Evolutionary conservation across 2,888 invertebrate genomes (phyloP), one percentile per base, ranked within the genome.

Genomic region (Ceriagrion tenellum): DNA sequence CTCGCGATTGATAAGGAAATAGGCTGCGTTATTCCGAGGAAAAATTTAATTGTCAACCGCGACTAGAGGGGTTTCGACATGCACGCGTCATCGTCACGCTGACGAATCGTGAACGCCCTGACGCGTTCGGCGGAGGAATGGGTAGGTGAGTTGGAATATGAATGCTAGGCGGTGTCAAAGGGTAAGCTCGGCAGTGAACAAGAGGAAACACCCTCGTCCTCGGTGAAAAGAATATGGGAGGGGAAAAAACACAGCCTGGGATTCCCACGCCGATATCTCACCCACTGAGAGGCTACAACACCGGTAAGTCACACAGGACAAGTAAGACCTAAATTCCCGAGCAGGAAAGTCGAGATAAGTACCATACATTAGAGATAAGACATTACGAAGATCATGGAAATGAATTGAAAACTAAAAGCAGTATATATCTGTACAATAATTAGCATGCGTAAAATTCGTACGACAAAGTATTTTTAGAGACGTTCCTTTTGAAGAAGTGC

Each of bases 1-100:
- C 69, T 35, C 81, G 35, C 81, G 26, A 35, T 26, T 81, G 81
- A 81, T 81, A 81, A 81, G 81, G 81, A 81, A 81, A 81, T 81
- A 81, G 35, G 81, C 35, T 16, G 16, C 13, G 81, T 30, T 69
- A 35, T 16, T 81, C 81, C 35, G 35, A 18, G 81, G 81, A 81
- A 20, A 81, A 81, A 35, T 81, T 13, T 81, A 81, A 81, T 35
- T 18, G 81, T 81, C 81, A 81, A 81, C 81, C 18, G 8, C 30
- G 81, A 35, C 16, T 12, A 0, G 81, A 81, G 81, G 12, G n/a
- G 59, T 81, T 16, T 81, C 81, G 81, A 81, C 81, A 81, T n/a
- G 35, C 35, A 20, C 13, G 35, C 81, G 81, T 81, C 81, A 81
- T 35, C 35, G 81, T 35, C 81, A 81, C 35, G 30, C 81, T 35